Evolutionary conservation across 1,140 invertebrate species (phyloP).

Genomic region (Proales similis): DNA sequence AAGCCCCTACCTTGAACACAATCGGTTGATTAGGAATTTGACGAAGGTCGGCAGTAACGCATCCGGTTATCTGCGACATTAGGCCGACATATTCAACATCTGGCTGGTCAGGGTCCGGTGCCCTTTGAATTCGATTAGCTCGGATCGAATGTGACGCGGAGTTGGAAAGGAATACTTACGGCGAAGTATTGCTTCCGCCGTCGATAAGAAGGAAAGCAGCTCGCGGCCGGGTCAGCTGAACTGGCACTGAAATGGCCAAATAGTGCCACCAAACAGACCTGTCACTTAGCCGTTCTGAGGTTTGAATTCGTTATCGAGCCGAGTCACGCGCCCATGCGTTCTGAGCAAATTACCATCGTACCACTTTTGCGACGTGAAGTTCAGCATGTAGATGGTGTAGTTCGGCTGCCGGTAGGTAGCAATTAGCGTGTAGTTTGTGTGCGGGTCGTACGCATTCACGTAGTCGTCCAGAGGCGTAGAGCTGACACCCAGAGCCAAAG

Average conservation of each 20-base stretch:
- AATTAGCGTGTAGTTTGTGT: not conserved
- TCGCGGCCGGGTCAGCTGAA: slow-evolving; percentile 27
- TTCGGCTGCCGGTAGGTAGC: not conserved
- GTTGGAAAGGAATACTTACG: not conserved
- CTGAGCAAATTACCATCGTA: slow-evolving; percentile 26
- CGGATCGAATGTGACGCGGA: not conserved
- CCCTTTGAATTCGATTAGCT: not conserved
- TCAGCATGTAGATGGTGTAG: slow-evolving; percentile 2
- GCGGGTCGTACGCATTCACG: not conserved
- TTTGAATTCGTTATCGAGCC: no score
- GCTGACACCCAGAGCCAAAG: not conserved
- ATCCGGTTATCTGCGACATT: slow-evolving; percentile 38
- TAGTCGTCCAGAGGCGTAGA: slow-evolving; percentile 15
- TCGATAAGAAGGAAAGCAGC: slow-evolving; percentile 31
- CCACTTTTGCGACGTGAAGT: slow-evolving; percentile 32
- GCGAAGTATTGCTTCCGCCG: slow-evolving; percentile 12
- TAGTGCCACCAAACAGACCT: slow-evolving; percentile 40
- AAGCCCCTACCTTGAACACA: slow-evolving; percentile 41
- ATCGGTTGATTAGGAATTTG: slow-evolving; percentile 45
- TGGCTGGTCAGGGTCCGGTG: not conserved
- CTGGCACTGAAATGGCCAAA: slow-evolving; percentile 27
- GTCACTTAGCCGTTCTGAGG: no score
- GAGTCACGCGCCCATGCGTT: no score
- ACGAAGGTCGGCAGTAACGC: slow-evolving; percentile 42
- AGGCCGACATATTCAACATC: not conserved